Percentiles rank a stretch among this genome's conserved stretches.
These are phyloP conservation scores for Natator depressus DNA, from an alignment of 2,113 vertebrate species.

Conservation along the genomic window DNA sequence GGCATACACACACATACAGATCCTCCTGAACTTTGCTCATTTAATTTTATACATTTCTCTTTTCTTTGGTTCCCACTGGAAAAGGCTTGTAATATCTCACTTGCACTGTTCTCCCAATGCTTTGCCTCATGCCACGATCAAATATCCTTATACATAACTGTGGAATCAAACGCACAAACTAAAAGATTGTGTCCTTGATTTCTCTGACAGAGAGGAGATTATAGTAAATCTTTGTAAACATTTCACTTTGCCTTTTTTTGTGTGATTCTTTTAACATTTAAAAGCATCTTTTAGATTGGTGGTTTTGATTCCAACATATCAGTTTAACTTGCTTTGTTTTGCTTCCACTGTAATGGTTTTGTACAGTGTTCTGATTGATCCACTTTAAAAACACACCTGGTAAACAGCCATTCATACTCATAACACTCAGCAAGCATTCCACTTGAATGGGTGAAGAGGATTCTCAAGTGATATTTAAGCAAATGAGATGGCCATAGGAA, in stretches of 20 bases:
- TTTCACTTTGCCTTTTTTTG: rapidly evolving
- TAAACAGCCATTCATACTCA: background rate
- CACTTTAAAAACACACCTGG: background rate
- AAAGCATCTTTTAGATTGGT: background rate
- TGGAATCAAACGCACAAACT: background rate
- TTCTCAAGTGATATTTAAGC: constrained; percentile 1
- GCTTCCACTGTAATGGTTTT: background rate
- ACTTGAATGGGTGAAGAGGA: background rate
- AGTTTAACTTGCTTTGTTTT: background rate
- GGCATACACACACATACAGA: background rate
- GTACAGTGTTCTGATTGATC: background rate
- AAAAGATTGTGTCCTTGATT: background rate
- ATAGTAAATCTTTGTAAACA: background rate
- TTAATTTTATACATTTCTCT: background rate
- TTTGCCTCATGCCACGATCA: background rate
- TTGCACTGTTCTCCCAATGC: background rate
- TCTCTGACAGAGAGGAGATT: background rate
- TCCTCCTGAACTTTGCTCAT: background rate
- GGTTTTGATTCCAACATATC: background rate
- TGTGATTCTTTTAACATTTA: background rate
- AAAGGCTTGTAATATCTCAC: background rate
- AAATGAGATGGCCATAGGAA: constrained; percentile 22
- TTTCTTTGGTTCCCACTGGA: background rate
- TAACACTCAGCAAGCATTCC: background rate
- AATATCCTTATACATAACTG: background rate